Evolutionary conservation across 1,140 invertebrate species (phyloP).

Genomic region (Colletes latitarsis): DNA sequence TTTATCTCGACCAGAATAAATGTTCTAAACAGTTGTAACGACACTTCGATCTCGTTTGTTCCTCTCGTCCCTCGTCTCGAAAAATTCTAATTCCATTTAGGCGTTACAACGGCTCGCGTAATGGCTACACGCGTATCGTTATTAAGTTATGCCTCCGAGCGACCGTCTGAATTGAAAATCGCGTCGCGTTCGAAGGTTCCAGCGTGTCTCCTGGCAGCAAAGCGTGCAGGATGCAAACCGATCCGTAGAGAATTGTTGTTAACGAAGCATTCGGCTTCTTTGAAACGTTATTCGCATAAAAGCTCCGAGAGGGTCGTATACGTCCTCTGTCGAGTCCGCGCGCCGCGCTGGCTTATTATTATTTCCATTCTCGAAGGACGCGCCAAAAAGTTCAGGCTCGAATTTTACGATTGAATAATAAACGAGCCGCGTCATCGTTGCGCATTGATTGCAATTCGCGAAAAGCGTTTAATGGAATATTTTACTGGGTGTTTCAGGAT

Average conservation of each 20-base stretch:
- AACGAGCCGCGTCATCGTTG: conserved; percentile 20
- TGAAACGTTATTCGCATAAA: conserved; percentile 7
- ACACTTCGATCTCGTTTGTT: too few relatives aligned
- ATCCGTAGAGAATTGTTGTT: conserved; percentile 7
- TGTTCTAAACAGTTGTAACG: too few relatives aligned
- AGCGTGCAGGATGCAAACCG: not conserved
- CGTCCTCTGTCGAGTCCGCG: not conserved
- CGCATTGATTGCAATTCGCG: not conserved
- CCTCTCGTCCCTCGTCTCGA: too few relatives aligned
- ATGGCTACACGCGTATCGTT: too few relatives aligned
- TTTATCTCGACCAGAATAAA: not conserved
- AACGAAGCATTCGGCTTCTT: conserved; percentile 8
- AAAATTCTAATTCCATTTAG: too few relatives aligned
- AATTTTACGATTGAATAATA: conserved; percentile 63
- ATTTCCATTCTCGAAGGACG: conserved; percentile 21
- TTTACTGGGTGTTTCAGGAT: not conserved
- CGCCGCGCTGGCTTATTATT: not conserved
- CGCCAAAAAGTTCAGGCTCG: conserved; percentile 13
- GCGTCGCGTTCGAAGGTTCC: not conserved
- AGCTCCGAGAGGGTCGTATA: not conserved
- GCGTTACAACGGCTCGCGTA: too few relatives aligned
- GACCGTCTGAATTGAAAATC: not conserved
- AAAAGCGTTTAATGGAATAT: not conserved
- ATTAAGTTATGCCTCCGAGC: too few relatives aligned
- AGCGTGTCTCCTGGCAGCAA: not conserved